phyloP scores from a whole-genome alignment of 1,140 invertebrate species.

The Anthonomus grandis region DNA sequence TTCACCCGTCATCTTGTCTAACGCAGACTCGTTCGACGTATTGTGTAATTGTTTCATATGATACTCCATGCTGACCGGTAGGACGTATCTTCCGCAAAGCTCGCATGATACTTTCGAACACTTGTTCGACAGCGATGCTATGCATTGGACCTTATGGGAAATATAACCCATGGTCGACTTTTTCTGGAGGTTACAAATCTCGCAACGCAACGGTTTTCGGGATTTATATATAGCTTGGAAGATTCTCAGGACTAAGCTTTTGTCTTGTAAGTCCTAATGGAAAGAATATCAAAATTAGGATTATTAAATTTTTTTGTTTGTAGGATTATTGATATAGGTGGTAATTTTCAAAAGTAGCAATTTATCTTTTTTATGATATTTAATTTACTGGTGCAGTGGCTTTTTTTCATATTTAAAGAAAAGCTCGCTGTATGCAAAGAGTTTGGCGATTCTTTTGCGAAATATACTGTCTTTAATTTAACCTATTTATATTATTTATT shows the following conservation, averaged over 20 bases:
- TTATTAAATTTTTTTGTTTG: neutral
- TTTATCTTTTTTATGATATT: too few relatives aligned
- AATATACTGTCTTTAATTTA: too few relatives aligned
- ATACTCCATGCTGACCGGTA: constrained; percentile 55
- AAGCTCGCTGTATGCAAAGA: too few relatives aligned
- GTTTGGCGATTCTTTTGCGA: too few relatives aligned
- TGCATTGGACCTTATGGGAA: constrained; percentile 61
- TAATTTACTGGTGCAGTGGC: too few relatives aligned
- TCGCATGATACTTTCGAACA: constrained; percentile 53
- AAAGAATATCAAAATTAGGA: constrained; percentile 19
- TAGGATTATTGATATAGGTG: too few relatives aligned
- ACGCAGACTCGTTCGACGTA: too few relatives aligned
- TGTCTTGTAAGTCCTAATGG: constrained; percentile 40
- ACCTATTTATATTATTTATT: too few relatives aligned
- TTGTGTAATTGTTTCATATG: too few relatives aligned
- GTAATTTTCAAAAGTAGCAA: too few relatives aligned
- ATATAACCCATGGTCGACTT: constrained; percentile 60
- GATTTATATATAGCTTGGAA: constrained; percentile 34
- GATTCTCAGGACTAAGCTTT: constrained; percentile 33
- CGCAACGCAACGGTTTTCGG: constrained; percentile 54
- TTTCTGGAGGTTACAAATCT: constrained; percentile 54
- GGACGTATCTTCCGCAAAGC: constrained; percentile 54
- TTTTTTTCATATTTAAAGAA: too few relatives aligned
- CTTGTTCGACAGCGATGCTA: constrained; percentile 57
- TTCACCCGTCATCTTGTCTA: neutral